Conservation (phyloP, 2,888 invertebrate species). For the Strigamia maritima region DNA sequence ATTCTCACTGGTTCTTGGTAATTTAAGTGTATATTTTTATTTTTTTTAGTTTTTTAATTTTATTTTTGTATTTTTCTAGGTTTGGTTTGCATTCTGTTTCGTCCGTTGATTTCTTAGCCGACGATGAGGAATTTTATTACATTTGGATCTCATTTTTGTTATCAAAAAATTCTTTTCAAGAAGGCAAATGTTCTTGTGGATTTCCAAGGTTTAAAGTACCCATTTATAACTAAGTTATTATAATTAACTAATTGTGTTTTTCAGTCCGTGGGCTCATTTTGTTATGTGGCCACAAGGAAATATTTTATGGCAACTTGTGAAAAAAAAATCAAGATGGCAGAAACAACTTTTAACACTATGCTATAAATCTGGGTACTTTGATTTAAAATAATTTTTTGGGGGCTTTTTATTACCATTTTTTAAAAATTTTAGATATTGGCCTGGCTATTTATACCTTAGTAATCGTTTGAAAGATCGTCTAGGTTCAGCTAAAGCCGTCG, state of each 20-base stretch:
- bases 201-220: not conserved
- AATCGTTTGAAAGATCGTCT: not conserved
- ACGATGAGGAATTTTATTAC: not conserved
- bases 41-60: not conserved
- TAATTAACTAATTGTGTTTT: not conserved
- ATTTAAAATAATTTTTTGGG: not conserved
- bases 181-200: not conserved
- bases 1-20: not conserved
- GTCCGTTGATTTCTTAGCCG: not conserved
- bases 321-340: not conserved
- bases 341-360: not conserved
- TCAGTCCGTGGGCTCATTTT: constrained; percentile 19
- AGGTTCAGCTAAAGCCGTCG: not conserved
- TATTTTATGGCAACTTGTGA: constrained; percentile 28
- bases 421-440: constrained; percentile 23
- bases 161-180: not conserved
- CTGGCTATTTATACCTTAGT: constrained; percentile 2
- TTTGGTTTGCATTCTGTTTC: not conserved
- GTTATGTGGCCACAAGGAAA: constrained; percentile 17
- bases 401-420: not conserved
- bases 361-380: constrained; percentile 13
- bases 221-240: not conserved
- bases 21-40: not conserved
- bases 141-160: not conserved
- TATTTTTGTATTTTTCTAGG: not conserved